Percentiles rank a stretch among this genome's conserved stretches.
Conservation (phyloP, 2,797 vertebrate genomes). For the Lagocephalus sceleratus region DNA sequence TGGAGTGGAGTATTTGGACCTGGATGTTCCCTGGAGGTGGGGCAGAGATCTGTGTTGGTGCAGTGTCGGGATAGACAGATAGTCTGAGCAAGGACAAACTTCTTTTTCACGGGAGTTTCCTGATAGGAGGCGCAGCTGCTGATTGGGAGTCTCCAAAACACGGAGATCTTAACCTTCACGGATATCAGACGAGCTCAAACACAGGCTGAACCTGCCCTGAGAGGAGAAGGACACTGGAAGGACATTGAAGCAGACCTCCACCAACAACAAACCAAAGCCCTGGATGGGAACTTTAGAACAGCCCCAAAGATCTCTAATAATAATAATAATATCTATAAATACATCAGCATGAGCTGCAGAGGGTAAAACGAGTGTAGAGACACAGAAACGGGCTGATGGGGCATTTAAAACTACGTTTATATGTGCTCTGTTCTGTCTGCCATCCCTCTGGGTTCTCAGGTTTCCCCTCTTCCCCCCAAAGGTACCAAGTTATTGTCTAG, state of each 20-base stretch:
- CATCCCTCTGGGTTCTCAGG: no score
- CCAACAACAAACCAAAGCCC: conserved; percentile 20
- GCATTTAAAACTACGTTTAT: no score
- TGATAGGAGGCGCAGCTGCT: conserved; percentile 51
- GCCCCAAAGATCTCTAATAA: no score
- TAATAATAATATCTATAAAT: no score
- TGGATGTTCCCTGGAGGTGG: background rate
- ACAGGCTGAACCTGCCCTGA: background rate
- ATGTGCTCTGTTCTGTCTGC: no score
- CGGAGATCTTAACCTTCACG: conserved; percentile 54
- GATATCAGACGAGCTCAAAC: conserved; percentile 16
- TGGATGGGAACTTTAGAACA: no score
- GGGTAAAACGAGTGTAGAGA: no score
- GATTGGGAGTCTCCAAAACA: conserved; percentile 54
- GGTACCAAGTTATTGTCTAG: no score
- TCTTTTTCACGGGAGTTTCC: conserved; percentile 23
- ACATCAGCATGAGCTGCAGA: no score
- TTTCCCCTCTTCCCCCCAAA: no score
- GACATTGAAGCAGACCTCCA: conserved; percentile 46
- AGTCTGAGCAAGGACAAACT: conserved; percentile 32
- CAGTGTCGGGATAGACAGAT: conserved; percentile 7
- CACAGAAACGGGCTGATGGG: no score
- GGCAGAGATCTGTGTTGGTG: background rate
- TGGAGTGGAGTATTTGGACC: background rate
- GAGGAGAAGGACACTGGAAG: conserved; percentile 34